Percentiles rank a stretch among this genome's conserved stretches.
Conservation (phyloP, 1,140 invertebrate genomes). For the Brachionus rotundiformis region DNA sequence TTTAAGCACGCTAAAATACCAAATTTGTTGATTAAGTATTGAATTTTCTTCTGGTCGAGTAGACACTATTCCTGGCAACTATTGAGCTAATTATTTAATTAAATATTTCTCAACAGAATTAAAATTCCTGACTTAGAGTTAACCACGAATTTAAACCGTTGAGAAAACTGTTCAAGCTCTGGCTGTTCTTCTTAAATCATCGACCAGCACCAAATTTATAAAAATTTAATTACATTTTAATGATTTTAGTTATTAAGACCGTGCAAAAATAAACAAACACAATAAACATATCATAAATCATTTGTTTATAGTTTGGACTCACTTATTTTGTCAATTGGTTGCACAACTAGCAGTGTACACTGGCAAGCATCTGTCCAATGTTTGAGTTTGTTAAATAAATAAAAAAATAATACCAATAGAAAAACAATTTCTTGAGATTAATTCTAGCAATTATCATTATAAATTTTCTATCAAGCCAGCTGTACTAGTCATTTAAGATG, state of each 20-base stretch:
- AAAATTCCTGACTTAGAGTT: neutral
- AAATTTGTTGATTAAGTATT: neutral
- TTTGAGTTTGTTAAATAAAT: conserved; percentile 6
- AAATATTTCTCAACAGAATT: neutral
- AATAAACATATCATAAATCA: conserved; percentile 49
- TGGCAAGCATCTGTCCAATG: neutral
- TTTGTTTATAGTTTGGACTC: neutral
- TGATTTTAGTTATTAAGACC: conserved; percentile 24
- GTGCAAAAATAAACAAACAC: neutral
- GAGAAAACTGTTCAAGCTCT: neutral
- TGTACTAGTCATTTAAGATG: conserved; percentile 45
- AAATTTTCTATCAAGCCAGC: conserved; percentile 12
- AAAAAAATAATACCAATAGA: neutral
- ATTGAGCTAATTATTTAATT: neutral
- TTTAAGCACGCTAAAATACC: neutral
- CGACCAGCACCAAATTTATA: neutral
- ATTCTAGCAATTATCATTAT: neutral
- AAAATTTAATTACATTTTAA: conserved; percentile 26
- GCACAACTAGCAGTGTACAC: neutral
- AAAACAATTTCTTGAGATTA: conserved; percentile 28
- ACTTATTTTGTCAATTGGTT: conserved; percentile 2
- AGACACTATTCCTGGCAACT: neutral
- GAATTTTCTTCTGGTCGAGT: conserved; percentile 5
- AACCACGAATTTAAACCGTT: neutral
- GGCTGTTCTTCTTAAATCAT: neutral